Base-by-base conservation (phyloP, 1,140 invertebrate species). In the Andrena cerasifolii region DNA sequence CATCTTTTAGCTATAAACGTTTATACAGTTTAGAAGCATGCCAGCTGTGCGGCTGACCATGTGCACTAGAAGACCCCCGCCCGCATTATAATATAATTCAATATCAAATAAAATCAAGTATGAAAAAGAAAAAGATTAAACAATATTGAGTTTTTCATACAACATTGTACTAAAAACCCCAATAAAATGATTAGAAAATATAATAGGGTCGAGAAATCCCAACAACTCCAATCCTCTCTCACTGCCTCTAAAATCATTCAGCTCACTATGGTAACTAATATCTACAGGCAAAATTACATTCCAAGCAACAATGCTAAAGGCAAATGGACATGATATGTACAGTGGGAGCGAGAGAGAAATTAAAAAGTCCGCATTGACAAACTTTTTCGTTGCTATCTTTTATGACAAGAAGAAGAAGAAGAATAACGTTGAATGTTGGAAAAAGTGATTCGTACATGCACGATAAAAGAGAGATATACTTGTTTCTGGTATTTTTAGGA, bases 41-140 rank as follows among this genome's bases (percentile, higher is more conserved):
- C 84, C 87, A 90, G 87, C 82, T 91, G 90, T 91, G 90, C 90
- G 90, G 90, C 90, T 91, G 91, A 91, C 86, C 91, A 86, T 86
- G 73, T 88, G 76, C 87, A 83, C 85, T 88, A 90, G 88, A 90
- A n/a, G n/a, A n/a, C n/a, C n/a, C n/a, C n/a, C n/a, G n/a, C n/a
- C n/a, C 79, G 85, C 79, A 63, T 84, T 83, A 68, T n/a, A n/a
- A n/a, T 59, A 65, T 56, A 45, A 80, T 78, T 59, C 36, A 45
- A 65, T 51, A 36, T 73, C 49, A 72, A 28, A 18, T 12, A 45
- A 71, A 77, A n/a, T n/a, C n/a, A n/a, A n/a, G n/a, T n/a, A n/a
- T n/a, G n/a, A n/a, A n/a, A n/a, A n/a, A n/a, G n/a, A n/a, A n/a
- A n/a, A n/a, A n/a, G n/a, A n/a, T n/a, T 51, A 58, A 21, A 59